Conservation (phyloP, 2,888 invertebrate species). For the Sylvicola cinctus region DNA sequence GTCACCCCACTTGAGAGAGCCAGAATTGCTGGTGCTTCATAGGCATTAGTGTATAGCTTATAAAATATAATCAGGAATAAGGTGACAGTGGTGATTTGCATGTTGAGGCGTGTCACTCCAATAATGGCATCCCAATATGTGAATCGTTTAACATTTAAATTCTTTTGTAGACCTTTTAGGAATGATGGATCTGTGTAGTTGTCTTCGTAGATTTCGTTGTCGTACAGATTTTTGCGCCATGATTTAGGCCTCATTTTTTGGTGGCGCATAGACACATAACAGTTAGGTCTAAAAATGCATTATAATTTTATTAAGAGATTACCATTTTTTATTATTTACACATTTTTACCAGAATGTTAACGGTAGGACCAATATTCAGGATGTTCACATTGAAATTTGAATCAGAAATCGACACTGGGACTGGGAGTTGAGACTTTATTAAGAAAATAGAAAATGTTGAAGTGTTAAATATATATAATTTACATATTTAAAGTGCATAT, state of each 20-base stretch:
- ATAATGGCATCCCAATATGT: conserved; percentile 44
- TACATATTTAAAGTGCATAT: too few relatives aligned
- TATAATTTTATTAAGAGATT: too few relatives aligned
- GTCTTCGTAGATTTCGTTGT: conserved; percentile 70
- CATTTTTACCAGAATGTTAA: too few relatives aligned
- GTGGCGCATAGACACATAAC: too few relatives aligned
- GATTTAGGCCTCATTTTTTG: conserved; percentile 25
- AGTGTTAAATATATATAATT: too few relatives aligned
- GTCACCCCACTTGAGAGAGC: conserved; percentile 33
- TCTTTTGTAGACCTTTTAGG: conserved; percentile 63
- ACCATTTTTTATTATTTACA: too few relatives aligned
- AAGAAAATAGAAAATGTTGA: too few relatives aligned
- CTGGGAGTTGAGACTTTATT: too few relatives aligned
- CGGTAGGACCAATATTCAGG: too few relatives aligned
- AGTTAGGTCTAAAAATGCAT: too few relatives aligned
- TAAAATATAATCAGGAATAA: conserved; percentile 52
- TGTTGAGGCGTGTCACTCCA: conserved; percentile 58
- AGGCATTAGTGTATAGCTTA: conserved; percentile 46
- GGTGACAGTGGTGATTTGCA: conserved; percentile 58
- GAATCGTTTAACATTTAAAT: conserved; percentile 57
- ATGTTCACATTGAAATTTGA: too few relatives aligned
- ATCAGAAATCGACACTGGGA: too few relatives aligned
- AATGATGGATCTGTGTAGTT: conserved; percentile 82
- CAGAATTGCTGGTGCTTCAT: conserved; percentile 42
- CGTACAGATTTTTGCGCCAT: conserved; percentile 83